Evolutionary conservation across 2,113 vertebrate genomes (phyloP), one percentile per base, ranked within the genome.

Genomic region (Ramphastos sulfuratus): DNA sequence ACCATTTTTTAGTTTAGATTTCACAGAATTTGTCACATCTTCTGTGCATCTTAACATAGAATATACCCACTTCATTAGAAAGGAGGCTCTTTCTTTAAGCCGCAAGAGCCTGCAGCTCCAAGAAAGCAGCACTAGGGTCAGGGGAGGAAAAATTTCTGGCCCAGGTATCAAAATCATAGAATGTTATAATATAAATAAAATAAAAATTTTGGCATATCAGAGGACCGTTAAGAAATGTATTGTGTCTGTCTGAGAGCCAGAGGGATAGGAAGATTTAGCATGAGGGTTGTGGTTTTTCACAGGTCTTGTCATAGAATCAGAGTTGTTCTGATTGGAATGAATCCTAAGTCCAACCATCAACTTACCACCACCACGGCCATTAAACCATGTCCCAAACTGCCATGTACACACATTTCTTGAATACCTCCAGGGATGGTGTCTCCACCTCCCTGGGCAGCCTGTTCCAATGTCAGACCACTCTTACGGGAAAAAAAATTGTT

Each of bases 21-120:
- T 75, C 4, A 39, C 15, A 13, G 21, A 61, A 24, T 54, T 31
- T 78, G 54, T 80, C n/a, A 5, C 12, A 23, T 67, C 28, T 56
- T 59, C 9, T 76, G 0, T 35, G 19, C 10, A 25, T 82, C 17
- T 35, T 82, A 46, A 60, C 1, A 0, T 30, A 56, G 23, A 4
- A 1, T n/a, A 24, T 50, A 24, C 20, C 21, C 63, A 15, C 44
- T 70, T 83, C 61, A 8, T 73, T 46, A 19, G 25, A 20, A 77
- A 28, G 25, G 5, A 35, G 23, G 25, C 20, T 64, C 8, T 75
- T 75, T 23, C 7, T n/a, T 48, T 33, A 16, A n/a, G 17, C 65
- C 1, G 0, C 9, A 61, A 63, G 14, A 85, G 3, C 48, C 74
- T 89, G 27, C 21, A 75, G 54, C 8, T 25, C 30, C 46, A 46